These are phyloP conservation scores for Pelecanus crispus DNA, from an alignment of 2,113 vertebrate genomes.

Conservation along the genomic window DNA sequence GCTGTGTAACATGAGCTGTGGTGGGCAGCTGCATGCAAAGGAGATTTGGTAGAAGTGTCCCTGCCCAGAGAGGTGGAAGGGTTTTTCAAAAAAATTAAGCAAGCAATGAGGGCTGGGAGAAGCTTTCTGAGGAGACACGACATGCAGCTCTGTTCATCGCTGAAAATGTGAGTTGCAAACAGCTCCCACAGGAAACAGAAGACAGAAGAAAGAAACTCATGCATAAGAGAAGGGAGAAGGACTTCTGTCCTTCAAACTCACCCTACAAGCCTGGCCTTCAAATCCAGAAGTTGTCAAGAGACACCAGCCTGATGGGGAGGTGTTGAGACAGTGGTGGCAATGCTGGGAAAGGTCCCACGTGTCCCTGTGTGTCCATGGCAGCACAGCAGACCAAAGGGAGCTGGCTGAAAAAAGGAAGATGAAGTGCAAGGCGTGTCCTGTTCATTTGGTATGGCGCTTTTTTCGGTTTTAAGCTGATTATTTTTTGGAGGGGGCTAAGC, in stretches of 20 bases:
- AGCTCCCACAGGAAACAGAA: not conserved
- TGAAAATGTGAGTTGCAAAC: not conserved
- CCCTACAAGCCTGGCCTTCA: not conserved
- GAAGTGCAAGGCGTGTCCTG: not conserved
- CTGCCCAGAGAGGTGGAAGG: not conserved
- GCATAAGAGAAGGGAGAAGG: not conserved
- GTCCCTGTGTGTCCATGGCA: not conserved
- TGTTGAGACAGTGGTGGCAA: not conserved
- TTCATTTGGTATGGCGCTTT: not conserved
- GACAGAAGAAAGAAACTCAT: not conserved
- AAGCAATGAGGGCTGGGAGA: not conserved
- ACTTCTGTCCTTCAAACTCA: not conserved
- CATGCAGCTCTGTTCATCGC: not conserved
- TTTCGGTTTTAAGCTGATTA: not conserved
- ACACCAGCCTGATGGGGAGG: not conserved
- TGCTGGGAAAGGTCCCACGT: not conserved
- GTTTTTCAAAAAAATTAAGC: slow-evolving; percentile 13
- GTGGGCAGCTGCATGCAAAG: not conserved
- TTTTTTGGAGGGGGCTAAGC: not conserved
- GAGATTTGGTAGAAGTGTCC: not conserved
- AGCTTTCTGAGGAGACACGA: not conserved
- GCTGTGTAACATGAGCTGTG: not conserved
- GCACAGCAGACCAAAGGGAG: not conserved
- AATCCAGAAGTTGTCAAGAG: not conserved
- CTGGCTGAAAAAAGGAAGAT: not conserved